Percentiles rank a stretch among this genome's conserved stretches.
These are phyloP conservation scores for Sclerurus mexicanus DNA, from an alignment of 2,113 vertebrate genomes.

Conservation along the genomic window DNA sequence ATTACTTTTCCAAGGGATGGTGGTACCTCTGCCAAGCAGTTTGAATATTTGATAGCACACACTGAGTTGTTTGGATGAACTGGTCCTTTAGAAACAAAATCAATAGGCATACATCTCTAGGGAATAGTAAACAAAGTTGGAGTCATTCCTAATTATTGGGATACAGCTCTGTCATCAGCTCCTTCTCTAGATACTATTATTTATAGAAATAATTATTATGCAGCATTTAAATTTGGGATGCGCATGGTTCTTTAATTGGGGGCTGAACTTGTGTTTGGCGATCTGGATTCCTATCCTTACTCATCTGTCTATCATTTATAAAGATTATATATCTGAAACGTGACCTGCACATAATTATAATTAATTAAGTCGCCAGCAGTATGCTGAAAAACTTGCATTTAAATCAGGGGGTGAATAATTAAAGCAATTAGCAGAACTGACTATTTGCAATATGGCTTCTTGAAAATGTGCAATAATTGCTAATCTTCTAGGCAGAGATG, in stretches of 20 bases:
- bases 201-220: constrained; percentile 59
- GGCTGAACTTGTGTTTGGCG: constrained; percentile 44
- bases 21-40: neutral
- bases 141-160: constrained; percentile 47
- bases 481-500: constrained; percentile 44
- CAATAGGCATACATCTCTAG: constrained; percentile 45
- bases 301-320: constrained; percentile 71
- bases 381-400: constrained; percentile 74
- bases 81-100: constrained; percentile 40
- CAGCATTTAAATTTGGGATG: constrained; percentile 18
- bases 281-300: constrained; percentile 73
- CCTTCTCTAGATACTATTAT: constrained; percentile 53
- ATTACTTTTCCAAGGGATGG: neutral
- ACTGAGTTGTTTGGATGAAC: neutral
- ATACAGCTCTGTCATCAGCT: constrained; percentile 41
- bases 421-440: constrained; percentile 69
- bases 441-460: constrained; percentile 62
- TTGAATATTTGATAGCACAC: constrained; percentile 34
- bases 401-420: constrained; percentile 74
- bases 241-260: constrained; percentile 41
- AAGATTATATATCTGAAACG: constrained; percentile 68
- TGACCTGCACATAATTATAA: constrained; percentile 73
- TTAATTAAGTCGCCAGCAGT: constrained; percentile 77
- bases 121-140: constrained; percentile 64
- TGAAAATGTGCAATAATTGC: constrained; percentile 61